Percentiles rank a stretch among this genome's conserved stretches.
phyloP scores from a whole-genome alignment of 2,113 vertebrate genomes.

The Anser brachyrhynchus region DNA sequence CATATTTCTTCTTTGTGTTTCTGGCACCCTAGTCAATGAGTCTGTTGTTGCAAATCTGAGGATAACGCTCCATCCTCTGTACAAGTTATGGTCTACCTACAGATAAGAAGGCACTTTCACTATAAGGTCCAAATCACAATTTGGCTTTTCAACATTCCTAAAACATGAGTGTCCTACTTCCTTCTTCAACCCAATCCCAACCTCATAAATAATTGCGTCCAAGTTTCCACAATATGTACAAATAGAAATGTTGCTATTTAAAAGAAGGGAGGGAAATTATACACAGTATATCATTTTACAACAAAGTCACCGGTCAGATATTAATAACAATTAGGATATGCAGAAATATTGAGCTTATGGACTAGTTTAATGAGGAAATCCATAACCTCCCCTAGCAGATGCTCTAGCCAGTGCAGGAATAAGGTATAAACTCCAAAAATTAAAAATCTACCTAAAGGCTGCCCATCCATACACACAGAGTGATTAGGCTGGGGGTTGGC shows the following conservation, averaged over 20 bases:
- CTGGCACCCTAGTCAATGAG: slow-evolving; percentile 2
- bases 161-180: neutral
- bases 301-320: neutral
- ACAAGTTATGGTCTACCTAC: neutral
- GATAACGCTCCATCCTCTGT: neutral
- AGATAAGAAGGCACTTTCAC: neutral
- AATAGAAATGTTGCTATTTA: neutral
- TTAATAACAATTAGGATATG: neutral
- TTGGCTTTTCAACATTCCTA: neutral
- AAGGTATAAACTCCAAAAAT: neutral
- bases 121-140: neutral
- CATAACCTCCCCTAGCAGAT: neutral
- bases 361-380: neutral
- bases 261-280: neutral
- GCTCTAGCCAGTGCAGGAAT: neutral
- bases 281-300: neutral
- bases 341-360: neutral
- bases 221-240: neutral
- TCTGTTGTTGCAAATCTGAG: neutral
- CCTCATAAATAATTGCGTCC: neutral
- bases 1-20: slow-evolving; percentile 25
- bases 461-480: neutral
- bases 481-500: neutral
- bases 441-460: neutral
- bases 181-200: neutral